Base-by-base conservation (phyloP, 2,888 invertebrate species). In the Ornithoptera alexandrae region DNA sequence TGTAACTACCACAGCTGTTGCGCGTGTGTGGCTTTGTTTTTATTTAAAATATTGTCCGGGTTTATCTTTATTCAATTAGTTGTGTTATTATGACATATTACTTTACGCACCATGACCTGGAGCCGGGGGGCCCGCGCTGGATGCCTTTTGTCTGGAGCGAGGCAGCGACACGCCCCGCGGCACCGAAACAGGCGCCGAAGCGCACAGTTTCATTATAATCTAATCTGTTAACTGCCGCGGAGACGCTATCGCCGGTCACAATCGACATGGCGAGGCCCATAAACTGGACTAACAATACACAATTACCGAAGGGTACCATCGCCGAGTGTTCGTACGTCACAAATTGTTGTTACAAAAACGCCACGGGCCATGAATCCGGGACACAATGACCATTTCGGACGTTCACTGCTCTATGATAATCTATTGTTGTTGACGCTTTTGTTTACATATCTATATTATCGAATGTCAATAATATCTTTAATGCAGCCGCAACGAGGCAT, bases 321-420 rank as follows among this genome's bases (percentile, higher is more conserved):
- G 73, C 75, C 74, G 69, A 76, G 76, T 69, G 70, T 71, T 63
- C 56, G 65, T 30, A n/a, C n/a, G 42, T 61, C 56, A 66, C 68
- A 58, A 58, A 58, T 70, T 67, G 71, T 69, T 67, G 71, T 61
- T 64, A 64, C 70, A 69, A 72, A 72, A 71, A 72, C 58, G 71
- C 74, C 71, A 78, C 74, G 79, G 74, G 62, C 75, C 81, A 81
- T 79, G 78, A 78, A 79, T 73, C 74, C 72, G 62, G 72, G 68
- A 76, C 74, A 76, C 76, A 75, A 73, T 67, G 72, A 74, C 73
- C 50, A 74, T 75, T 75, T 74, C 66, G 72, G 72, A 63, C 73
- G 72, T 73, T 72, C 22, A 62, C 62, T 59, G 57, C n/a, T 30
- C 56, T 20, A 39, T 56, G 39, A 42, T 56, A 62, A 53, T 30